These are phyloP conservation scores for Prietella phreatophila DNA, from an alignment of 2,113 vertebrate species.

Conservation along the genomic window DNA sequence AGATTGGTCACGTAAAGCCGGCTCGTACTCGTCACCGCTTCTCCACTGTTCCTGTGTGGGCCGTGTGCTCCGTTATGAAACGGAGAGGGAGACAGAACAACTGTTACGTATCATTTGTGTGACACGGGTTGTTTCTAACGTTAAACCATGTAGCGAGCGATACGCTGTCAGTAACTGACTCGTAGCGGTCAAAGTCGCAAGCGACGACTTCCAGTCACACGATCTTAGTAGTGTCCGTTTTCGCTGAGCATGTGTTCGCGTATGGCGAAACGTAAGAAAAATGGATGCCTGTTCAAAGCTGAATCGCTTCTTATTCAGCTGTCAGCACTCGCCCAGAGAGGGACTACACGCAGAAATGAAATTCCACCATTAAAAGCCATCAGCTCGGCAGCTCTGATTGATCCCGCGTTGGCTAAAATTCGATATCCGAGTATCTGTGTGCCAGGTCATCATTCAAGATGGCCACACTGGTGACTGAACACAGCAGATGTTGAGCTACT, in stretches of 20 bases:
- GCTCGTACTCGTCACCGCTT: not conserved
- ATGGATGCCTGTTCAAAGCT: not conserved
- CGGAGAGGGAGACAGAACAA: not conserved
- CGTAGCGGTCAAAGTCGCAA: not conserved
- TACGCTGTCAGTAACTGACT: not conserved
- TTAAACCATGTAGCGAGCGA: not conserved
- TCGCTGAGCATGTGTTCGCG: not conserved
- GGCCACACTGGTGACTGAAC: constrained; percentile 27
- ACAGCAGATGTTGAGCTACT: constrained; percentile 27
- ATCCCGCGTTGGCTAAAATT: constrained; percentile 16
- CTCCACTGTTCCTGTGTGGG: not conserved
- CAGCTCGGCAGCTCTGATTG: constrained; percentile 18
- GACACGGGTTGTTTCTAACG: not conserved
- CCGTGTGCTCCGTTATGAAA: not conserved
- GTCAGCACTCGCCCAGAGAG: constrained; percentile 6
- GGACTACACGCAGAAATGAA: not conserved
- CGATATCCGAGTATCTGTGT: constrained; percentile 32
- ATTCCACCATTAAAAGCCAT: constrained; percentile 30
- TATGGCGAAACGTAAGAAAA: not conserved
- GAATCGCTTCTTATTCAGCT: constrained; percentile 23
- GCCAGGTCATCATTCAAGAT: constrained; percentile 34
- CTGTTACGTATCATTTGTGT: not conserved
- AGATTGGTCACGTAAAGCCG: not conserved
- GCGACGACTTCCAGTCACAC: not conserved
- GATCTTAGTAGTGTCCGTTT: not conserved